These are phyloP conservation scores for Danio tinwini DNA, from an alignment of 2,797 vertebrate species.

Conservation along the genomic window DNA sequence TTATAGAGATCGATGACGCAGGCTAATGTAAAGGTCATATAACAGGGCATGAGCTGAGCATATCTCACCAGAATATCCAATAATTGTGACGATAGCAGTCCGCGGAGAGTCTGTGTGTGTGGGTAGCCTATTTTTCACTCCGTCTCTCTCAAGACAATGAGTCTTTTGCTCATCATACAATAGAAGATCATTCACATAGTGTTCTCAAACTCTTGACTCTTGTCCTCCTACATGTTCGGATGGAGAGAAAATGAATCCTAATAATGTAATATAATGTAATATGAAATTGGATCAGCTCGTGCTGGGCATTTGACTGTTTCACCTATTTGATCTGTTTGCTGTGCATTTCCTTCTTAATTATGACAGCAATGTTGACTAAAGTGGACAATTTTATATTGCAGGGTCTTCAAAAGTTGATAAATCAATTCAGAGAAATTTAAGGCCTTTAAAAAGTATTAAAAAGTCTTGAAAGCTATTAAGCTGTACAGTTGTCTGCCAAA, in stretches of 20 bases:
- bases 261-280: background rate
- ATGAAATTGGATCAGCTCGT: background rate
- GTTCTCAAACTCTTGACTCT: constrained; percentile 47
- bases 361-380: background rate
- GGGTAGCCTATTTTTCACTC: constrained; percentile 48
- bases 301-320: background rate
- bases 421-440: too few relatives aligned
- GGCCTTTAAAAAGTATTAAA: too few relatives aligned
- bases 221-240: constrained; percentile 40
- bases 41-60: background rate
- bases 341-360: background rate
- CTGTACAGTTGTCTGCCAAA: too few relatives aligned
- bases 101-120: constrained; percentile 39
- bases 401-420: too few relatives aligned
- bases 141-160: constrained; percentile 41
- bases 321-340: background rate
- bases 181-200: constrained; percentile 56
- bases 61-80: constrained; percentile 45
- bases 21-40: constrained; percentile 34
- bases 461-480: too few relatives aligned
- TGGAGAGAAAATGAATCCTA: background rate
- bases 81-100: constrained; percentile 40
- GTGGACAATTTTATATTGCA: background rate
- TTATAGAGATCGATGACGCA: constrained; percentile 29
- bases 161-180: constrained; percentile 53